These are phyloP conservation scores for Catamblyrhynchus diadema DNA, from an alignment of 2,797 vertebrate species.

Conservation along the genomic window DNA sequence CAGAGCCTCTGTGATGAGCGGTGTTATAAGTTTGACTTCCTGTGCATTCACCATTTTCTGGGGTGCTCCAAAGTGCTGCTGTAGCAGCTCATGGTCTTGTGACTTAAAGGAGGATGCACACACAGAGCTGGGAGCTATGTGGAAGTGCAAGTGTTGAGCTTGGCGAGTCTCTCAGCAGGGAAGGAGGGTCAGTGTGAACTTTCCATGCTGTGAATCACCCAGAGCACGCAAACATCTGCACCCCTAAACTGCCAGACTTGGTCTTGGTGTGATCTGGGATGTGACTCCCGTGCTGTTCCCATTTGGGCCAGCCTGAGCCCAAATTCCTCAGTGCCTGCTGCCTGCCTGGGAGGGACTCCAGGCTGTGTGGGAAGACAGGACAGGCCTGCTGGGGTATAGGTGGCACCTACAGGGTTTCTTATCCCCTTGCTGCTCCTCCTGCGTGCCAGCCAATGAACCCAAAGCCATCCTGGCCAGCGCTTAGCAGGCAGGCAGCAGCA, in stretches of 20 bases:
- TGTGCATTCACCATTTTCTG: not conserved
- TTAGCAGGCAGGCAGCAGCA: not conserved
- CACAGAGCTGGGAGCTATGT: not conserved
- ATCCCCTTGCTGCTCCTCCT: not conserved
- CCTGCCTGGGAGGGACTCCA: not conserved
- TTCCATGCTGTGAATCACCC: not conserved
- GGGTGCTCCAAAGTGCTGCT: not conserved
- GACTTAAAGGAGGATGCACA: not conserved
- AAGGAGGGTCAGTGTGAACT: not conserved
- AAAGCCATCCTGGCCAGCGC: not conserved
- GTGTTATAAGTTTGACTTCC: not conserved
- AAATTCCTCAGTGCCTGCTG: not conserved
- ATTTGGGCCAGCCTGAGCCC: not conserved
- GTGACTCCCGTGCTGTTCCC: not conserved
- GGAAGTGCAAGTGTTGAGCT: not conserved
- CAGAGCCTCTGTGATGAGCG: not conserved
- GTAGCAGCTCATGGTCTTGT: not conserved
- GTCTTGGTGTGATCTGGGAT: not conserved
- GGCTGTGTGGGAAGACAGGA: not conserved
- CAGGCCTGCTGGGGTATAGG: not conserved
- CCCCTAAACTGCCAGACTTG: fast-evolving
- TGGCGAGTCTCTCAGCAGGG: not conserved
- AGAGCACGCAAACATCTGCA: not conserved
- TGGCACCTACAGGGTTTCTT: not conserved
- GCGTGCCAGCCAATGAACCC: not conserved